These are phyloP conservation scores for Eupeodes corollae DNA, from an alignment of 1,140 invertebrate species.

Conservation along the genomic window DNA sequence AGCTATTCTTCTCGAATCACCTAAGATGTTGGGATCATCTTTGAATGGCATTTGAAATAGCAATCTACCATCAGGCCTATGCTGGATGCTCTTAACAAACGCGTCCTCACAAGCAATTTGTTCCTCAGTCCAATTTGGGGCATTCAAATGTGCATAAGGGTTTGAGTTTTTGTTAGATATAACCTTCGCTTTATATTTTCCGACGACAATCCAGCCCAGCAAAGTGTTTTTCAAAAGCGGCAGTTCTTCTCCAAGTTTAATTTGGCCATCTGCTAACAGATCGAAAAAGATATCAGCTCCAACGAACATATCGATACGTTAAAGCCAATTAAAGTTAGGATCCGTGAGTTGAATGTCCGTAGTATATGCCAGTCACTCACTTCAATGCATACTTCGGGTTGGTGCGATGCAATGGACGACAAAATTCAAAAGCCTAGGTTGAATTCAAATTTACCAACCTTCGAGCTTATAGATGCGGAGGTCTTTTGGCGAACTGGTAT, in stretches of 20 bases:
- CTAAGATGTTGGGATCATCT: not conserved
- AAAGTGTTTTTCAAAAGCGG: constrained; percentile 7
- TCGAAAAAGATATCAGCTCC: constrained; percentile 8
- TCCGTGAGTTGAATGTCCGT: too few relatives aligned
- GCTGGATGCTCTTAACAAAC: constrained; percentile 10
- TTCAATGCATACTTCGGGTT: too few relatives aligned
- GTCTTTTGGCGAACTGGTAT: not conserved
- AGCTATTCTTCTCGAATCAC: constrained; percentile 8
- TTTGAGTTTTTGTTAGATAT: too few relatives aligned
- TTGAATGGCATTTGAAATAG: constrained; percentile 17
- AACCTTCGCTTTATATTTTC: too few relatives aligned
- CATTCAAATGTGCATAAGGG: too few relatives aligned
- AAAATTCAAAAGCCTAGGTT: not conserved
- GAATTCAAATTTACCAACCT: not conserved
- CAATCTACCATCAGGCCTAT: constrained; percentile 13
- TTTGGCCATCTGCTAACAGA: constrained; percentile 4
- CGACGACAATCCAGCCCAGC: constrained; percentile 7
- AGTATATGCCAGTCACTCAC: too few relatives aligned
- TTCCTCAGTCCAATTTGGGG: too few relatives aligned
- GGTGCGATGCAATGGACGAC: too few relatives aligned
- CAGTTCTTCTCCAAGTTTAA: constrained; percentile 1
- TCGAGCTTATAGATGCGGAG: not conserved
- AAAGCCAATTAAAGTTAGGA: too few relatives aligned
- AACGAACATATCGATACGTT: constrained; percentile 7
- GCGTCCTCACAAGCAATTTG: constrained; percentile 18